Base-by-base conservation (phyloP, 2,113 vertebrate genomes). In the Cygnus atratus region DNA sequence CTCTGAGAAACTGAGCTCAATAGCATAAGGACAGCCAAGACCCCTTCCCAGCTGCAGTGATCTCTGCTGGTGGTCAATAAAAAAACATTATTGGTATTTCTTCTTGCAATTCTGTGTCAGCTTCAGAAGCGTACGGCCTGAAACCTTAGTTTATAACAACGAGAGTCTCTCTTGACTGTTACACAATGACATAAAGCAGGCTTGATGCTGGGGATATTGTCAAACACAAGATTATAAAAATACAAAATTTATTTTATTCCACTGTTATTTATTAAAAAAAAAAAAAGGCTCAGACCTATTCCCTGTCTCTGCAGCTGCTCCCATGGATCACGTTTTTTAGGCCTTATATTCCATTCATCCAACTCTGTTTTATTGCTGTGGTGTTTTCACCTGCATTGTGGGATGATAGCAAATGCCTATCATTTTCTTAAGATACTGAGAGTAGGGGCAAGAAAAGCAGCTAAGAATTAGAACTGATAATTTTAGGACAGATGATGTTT, bases 141-240 rank as follows among this genome's bases (percentile, higher is more conserved):
- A 62, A 81, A 37, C 37, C 55, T 55, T 86, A 81, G 95, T 92
- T 95, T 91, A 85, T 86, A 65, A 93, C 84, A 96, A 86, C 4
- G 8, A 66, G 63, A 58, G 59, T 54, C 75, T 87, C 81, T 83
- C 52, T 54, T 43, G 80, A 26, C 54, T 18, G 11, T n/a, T 93
- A 48, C 12, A 55, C 39, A 84, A 39, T 65, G 59, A 33, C 72
- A 37, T 14, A 73, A 70, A 66, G 17, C 37, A 70, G 50, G 58
- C 17, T 25, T 26, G 28, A 46, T 37, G 54, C 59, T 66, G 79
- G 31, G 43, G n/a, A 54, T 17, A 71, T 35, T 1, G 43, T 25
- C 29, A 5, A 67, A 52, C 24, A 50, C 21, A 14, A 1, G 2
- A 72, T 73, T 78, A 66, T 33, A 57, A 61, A 88, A 10, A 19